These are phyloP conservation scores for Trinorchestia longiramus DNA, from an alignment of 1,140 invertebrate species.

Conservation along the genomic window DNA sequence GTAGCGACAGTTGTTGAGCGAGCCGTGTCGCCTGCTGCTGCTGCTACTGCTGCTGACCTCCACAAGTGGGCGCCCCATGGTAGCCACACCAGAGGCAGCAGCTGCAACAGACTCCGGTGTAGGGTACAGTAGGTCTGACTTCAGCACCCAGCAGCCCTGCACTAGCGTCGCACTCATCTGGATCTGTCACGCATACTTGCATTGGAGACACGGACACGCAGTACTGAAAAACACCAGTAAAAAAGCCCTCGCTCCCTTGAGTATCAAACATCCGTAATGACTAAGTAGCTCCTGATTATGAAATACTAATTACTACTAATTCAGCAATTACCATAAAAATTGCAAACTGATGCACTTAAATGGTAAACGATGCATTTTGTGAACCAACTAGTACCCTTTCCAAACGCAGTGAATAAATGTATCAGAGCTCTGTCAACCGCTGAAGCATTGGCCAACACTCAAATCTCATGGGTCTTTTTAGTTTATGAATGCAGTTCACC, in stretches of 20 bases:
- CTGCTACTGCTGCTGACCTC: not conserved
- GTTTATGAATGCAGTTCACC: no score
- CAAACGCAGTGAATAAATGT: no score
- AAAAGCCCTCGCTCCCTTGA: not conserved
- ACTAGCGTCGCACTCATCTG: constrained; percentile 23
- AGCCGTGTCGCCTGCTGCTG: not conserved
- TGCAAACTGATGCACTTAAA: no score
- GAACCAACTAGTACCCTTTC: no score
- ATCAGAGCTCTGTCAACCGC: no score
- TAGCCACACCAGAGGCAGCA: not conserved
- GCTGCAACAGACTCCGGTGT: not conserved
- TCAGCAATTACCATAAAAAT: no score
- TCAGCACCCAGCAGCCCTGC: constrained; percentile 47
- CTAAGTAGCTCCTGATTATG: no score
- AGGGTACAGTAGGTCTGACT: constrained; percentile 40
- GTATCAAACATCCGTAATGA: not conserved
- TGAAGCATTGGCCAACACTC: no score
- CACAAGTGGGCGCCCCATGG: not conserved
- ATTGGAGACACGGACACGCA: not conserved
- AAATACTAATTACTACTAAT: no score
- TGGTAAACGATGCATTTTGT: no score
- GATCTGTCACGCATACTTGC: not conserved
- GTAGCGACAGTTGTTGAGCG: not conserved
- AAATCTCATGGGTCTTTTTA: no score
- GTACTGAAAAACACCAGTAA: not conserved